Conservation (phyloP, 1,140 invertebrate genomes). For the Antheraea mylitta region DNA sequence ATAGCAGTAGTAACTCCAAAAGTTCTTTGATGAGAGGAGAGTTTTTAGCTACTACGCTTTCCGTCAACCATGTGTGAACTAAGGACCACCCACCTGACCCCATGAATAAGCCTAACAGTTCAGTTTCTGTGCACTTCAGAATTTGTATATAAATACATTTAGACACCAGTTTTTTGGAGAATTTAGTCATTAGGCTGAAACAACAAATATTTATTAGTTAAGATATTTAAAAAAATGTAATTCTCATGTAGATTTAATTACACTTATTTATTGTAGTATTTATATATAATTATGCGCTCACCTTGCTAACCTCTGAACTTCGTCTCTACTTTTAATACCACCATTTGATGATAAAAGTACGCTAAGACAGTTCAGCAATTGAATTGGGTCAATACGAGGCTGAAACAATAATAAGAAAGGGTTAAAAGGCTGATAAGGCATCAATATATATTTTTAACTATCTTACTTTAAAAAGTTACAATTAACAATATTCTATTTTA, state of each 20-base stretch:
- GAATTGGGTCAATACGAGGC: slow-evolving; percentile 94
- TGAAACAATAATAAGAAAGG: slow-evolving; percentile 78
- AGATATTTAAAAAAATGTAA: background rate
- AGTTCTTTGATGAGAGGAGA: slow-evolving; percentile 92
- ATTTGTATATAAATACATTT: slow-evolving; percentile 98
- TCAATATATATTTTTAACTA: too few species aligned
- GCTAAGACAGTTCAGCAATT: slow-evolving; percentile 91
- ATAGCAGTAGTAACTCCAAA: slow-evolving; percentile 88
- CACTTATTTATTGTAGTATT: too few species aligned
- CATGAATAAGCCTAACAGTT: slow-evolving; percentile 93
- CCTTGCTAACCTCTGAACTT: slow-evolving; percentile 85
- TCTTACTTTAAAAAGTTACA: too few species aligned
- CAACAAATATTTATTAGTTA: slow-evolving; percentile 42
- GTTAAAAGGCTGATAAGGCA: background rate
- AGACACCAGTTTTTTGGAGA: slow-evolving; percentile 96
- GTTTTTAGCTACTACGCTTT: slow-evolving; percentile 90
- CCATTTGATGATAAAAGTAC: slow-evolving; percentile 90
- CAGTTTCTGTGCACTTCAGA: slow-evolving; percentile 91
- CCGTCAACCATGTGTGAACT: slow-evolving; percentile 92
- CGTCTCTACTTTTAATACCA: slow-evolving; percentile 91
- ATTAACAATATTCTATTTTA: too few species aligned
- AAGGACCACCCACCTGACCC: slow-evolving; percentile 93
- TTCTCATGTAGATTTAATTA: too few species aligned
- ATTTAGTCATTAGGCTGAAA: slow-evolving; percentile 96
- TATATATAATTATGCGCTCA: slow-evolving; percentile 28